These are phyloP conservation scores for Saturnia japonica DNA, from an alignment of 2,888 invertebrate genomes.

Conservation along the genomic window DNA sequence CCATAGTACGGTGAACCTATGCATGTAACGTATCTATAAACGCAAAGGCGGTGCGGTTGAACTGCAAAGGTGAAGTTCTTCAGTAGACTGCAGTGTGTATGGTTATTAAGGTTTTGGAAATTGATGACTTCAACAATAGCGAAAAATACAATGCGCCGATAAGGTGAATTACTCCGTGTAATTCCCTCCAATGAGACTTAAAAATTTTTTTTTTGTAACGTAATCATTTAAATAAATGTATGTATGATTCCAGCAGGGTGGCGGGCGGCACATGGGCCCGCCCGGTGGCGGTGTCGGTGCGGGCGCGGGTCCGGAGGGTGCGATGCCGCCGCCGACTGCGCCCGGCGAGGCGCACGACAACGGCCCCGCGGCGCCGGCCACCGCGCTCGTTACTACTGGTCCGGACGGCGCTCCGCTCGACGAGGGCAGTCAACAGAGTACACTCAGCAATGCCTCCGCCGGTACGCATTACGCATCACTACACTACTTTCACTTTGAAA, in stretches of 20 bases:
- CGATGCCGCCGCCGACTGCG: slow-evolving; percentile 83
- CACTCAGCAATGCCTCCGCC: slow-evolving; percentile 95
- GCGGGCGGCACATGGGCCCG: slow-evolving; percentile 79
- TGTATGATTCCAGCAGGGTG: slow-evolving; percentile 60
- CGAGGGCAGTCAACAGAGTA: slow-evolving; percentile 96
- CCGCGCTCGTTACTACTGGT: slow-evolving; percentile 93
- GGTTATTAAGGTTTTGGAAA: too few species aligned
- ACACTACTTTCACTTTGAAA: background rate
- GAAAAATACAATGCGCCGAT: too few species aligned
- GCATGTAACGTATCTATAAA: too few species aligned
- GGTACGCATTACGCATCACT: slow-evolving; percentile 73
- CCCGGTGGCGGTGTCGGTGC: slow-evolving; percentile 75
- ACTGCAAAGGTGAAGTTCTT: too few species aligned
- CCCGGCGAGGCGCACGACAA: slow-evolving; percentile 85
- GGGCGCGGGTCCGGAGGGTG: slow-evolving; percentile 65
- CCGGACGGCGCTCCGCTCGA: slow-evolving; percentile 94
- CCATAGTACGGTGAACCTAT: too few species aligned
- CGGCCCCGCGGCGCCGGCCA: slow-evolving; percentile 87
- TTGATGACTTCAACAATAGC: too few species aligned
- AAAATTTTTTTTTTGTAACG: background rate
- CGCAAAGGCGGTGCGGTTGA: too few species aligned
- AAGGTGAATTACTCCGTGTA: too few species aligned
- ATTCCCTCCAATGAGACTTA: too few species aligned
- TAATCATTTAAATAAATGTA: background rate
- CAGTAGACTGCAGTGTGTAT: too few species aligned